Base-by-base conservation (phyloP, 1,140 invertebrate genomes). In the Cherax destructor region DNA sequence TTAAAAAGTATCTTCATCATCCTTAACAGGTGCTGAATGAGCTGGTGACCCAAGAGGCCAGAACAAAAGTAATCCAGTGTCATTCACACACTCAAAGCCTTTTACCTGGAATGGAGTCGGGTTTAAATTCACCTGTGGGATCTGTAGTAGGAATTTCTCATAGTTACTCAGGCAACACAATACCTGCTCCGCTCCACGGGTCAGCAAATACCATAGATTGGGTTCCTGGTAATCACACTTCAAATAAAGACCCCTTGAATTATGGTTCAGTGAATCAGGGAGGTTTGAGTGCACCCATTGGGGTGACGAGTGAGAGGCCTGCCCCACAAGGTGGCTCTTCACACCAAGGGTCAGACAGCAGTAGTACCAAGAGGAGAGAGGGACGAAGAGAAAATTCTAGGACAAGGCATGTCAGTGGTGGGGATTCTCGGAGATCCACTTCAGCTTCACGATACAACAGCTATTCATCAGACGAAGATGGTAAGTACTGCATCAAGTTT, bases 391-490 rank as follows among this genome's bases (percentile, higher is more conserved):
- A 90, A 24, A 87, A 72, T n/a, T 89, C 88, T 16, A 72, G 86
- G 10, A 87, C 85, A 24, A 87, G 85, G 50, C 85, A 92, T 74
- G 47, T 87, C 61, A 92, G 85, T 59, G 83, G 80, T 77, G 91
- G 85, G 69, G 86, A 92, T 50, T 47, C 78, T 10, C 85, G 91
- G 30, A 61, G 86, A 21, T 87, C 86, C 3, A 83, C 91, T 21
- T 88, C 91, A 56, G 85, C 83, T 11, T 88, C 88, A 5, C 86
- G 92, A 24, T 87, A 86, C 61, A 88, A 93, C 85, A 88, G 86
- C 47, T 93, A 91, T 81, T 93, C 92, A 4, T 93, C 92, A 41
- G 92, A 93, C 80, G 92, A 93, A 91, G 86, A 92, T 13, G 92
- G 92, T 93, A 88, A 91, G 92, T 50, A 69, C 18, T 69, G 10